Conservation (phyloP, 2,113 vertebrate species). For the Sapajus apella region DNA sequence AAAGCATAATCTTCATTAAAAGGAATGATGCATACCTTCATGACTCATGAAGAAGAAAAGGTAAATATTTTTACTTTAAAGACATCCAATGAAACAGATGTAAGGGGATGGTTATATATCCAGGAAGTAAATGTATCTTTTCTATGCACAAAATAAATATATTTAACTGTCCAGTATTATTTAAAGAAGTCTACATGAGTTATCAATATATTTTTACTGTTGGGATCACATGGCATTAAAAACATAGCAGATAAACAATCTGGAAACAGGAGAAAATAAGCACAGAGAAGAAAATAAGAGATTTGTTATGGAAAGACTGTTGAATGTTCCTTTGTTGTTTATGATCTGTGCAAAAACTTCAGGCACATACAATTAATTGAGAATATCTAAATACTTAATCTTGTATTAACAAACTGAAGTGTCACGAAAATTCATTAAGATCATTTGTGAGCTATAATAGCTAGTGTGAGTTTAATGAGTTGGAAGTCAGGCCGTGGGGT, state of each 20-base stretch:
- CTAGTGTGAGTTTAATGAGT: not conserved
- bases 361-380: not conserved
- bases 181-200: not conserved
- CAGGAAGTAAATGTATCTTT: not conserved
- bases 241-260: not conserved
- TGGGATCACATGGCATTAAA: not conserved
- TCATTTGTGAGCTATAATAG: not conserved
- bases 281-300: not conserved
- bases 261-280: not conserved
- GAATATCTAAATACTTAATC: slow-evolving; percentile 27
- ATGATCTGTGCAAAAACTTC: not conserved
- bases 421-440: slow-evolving; percentile 23
- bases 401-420: slow-evolving; percentile 26
- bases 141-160: not conserved
- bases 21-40: accelerated
- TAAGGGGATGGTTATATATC: not conserved
- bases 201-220: not conserved
- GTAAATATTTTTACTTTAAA: not conserved
- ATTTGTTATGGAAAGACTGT: not conserved
- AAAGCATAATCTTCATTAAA: not conserved
- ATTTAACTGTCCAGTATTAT: not conserved
- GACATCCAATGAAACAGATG: not conserved
- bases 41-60: not conserved
- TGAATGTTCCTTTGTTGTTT: not conserved
- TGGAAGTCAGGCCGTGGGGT: not conserved